Percentiles rank a stretch among this genome's conserved stretches.
These are phyloP conservation scores for Hypothenemus hampei DNA, from an alignment of 1,140 invertebrate genomes.

Conservation along the genomic window DNA sequence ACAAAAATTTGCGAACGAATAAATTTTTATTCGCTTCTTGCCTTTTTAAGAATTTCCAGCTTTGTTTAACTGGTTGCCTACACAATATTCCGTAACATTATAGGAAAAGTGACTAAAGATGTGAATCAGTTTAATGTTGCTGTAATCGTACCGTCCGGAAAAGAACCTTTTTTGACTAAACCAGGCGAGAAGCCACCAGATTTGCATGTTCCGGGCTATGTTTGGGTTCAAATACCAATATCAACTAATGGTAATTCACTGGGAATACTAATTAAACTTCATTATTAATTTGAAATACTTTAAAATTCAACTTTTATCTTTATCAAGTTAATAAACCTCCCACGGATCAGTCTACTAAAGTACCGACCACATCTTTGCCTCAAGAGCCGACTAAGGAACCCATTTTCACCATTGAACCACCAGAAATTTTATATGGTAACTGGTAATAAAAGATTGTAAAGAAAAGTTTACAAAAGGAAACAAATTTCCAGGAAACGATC, in stretches of 20 bases:
- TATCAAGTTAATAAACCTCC: too few relatives aligned
- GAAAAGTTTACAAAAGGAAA: not conserved
- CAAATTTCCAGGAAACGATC: conserved; percentile 17
- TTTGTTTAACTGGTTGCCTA: not conserved
- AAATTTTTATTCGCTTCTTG: not conserved
- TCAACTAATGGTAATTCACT: too few relatives aligned
- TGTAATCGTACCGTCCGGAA: not conserved
- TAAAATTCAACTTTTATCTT: not conserved
- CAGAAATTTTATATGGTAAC: not conserved
- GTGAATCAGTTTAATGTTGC: not conserved
- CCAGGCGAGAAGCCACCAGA: not conserved
- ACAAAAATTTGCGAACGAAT: not conserved
- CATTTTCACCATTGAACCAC: not conserved
- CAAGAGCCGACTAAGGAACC: not conserved
- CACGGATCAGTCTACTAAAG: not conserved
- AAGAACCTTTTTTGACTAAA: not conserved
- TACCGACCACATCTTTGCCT: not conserved
- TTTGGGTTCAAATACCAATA: too few relatives aligned
- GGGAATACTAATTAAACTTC: too few relatives aligned
- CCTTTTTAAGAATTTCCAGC: not conserved
- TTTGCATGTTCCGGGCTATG: not conserved
- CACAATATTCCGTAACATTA: not conserved
- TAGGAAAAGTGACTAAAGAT: not conserved
- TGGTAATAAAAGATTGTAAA: not conserved
- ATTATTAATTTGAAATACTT: not conserved